Base-by-base conservation (phyloP, 35 echinoderm and acorn worm species). In the Holothuria glaberrima region DNA sequence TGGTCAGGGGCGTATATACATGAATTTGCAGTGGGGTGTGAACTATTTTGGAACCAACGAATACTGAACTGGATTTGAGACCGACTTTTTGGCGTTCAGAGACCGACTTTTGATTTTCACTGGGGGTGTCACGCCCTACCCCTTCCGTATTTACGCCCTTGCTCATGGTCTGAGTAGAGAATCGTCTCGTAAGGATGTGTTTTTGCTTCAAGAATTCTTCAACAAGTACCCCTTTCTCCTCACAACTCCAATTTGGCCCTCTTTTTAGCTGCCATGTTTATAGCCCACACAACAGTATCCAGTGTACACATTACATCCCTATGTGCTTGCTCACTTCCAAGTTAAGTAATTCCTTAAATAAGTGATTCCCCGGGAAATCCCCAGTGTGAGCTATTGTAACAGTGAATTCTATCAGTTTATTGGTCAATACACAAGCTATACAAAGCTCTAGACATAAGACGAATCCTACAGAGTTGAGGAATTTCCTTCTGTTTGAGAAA, bases 401-500 rank as follows among this genome's bases (percentile, higher is more conserved):
- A n/a, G n/a, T n/a, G n/a, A n/a, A n/a, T n/a, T n/a, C n/a, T n/a
- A n/a, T n/a, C n/a, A n/a, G n/a, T n/a, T n/a, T n/a, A n/a, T n/a
- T 9, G 31, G 66, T 69, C 25, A 69, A 24, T 69, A 13, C 66
- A 30, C 9, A 30, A 0, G 66, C 25, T 25, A 27, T 6, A 69
- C 17, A 33, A 0, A 32, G n/a, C n/a, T 68, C n/a, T 10, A 25
- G 30, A 14, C 24, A 0, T 68, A 68, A 68, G 30, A 28, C 0
- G 22, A 68, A 68, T 68, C 64, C 64, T 68, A 68, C n/a, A 68
- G 64, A 68, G 64, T 68, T 68, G 64, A 68, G 64, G 64, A 68
- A 6, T 68, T 0, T 68, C 64, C 30, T 68, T 6, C 22, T 68
- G 64, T 68, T 68, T 68, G 64, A 68, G 64, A 68, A 68, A 28